Base-by-base conservation (phyloP, 2,113 vertebrate genomes). In the Kobus ellipsiprymnus region DNA sequence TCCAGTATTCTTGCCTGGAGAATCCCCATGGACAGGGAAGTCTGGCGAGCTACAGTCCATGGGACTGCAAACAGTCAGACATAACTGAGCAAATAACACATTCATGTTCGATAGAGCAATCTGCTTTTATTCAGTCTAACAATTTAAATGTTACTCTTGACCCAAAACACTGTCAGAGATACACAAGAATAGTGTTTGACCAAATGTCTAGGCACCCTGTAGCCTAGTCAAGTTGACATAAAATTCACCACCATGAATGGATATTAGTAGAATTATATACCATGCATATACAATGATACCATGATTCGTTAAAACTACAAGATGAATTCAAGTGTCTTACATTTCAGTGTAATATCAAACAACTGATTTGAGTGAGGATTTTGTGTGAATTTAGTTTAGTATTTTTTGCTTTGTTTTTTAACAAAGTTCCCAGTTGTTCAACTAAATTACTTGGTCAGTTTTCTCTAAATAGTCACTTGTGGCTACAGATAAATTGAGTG, bases 261-360 rank as follows among this genome's bases (percentile, higher is more conserved):
- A 83, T 78, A 46, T 71, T 90, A 91, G 13, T 40, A 94, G 89
- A 84, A 87, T 82, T 29, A 54, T 60, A 82, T 64, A 33, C 36
- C 87, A 85, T 86, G 50, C 27, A 87, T 60, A 93, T 40, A 64
- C 16, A 3, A 87, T 54, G 52, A 6, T 54, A 95, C 5, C 46
- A 93, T 33, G 62, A 94, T 92, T 90, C 11, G 77, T 54, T 91
- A 94, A 93, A 96, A 88, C 27, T 21, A 19, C 3, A 96, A 94
- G 90, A 95, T 52, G 27, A 44, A 71, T 95, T 89, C 2, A 92
- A 87, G 78, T 67, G 3, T 46, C 81, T 94, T 77, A 25, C 46
- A 9, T n/a, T 95, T 96, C 59, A 91, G 46, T 82, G 11, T 77
- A 87, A 59, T 88, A 85, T 46, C 23, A 90, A 91, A 44, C 23